Evolutionary conservation across 1,140 invertebrate genomes (phyloP).

Genomic region (Hesperophylax magnus): DNA sequence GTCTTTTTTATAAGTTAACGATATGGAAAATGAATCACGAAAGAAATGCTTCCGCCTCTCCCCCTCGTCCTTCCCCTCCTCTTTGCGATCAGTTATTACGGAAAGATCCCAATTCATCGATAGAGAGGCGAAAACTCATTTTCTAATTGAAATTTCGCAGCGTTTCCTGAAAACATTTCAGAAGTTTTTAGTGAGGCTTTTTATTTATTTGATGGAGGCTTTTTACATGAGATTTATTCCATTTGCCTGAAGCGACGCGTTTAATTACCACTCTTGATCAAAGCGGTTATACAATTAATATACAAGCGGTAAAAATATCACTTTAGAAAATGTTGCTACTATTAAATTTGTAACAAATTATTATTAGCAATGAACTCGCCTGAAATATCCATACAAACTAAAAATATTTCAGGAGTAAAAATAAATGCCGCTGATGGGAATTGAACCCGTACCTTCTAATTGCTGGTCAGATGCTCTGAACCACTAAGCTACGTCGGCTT

Average conservation of each 20-base stretch:
- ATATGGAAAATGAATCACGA: conserved; percentile 52
- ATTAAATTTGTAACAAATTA: no score
- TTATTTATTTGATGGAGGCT: neutral
- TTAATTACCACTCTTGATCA: neutral
- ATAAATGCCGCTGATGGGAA: no score
- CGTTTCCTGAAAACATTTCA: conserved; percentile 15
- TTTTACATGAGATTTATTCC: neutral
- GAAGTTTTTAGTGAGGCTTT: neutral
- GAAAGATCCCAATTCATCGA: conserved; percentile 47
- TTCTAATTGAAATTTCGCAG: conserved; percentile 40
- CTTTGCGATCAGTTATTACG: conserved; percentile 2
- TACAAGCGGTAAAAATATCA: no score
- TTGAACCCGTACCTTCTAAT: no score
- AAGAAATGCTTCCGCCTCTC: conserved; percentile 33
- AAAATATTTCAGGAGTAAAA: no score
- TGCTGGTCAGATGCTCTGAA: no score
- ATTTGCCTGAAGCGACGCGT: neutral
- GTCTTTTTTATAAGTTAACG: conserved; percentile 52
- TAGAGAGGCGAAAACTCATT: conserved; percentile 32
- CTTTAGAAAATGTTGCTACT: no score
- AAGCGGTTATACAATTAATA: no score
- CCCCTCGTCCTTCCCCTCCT: neutral
- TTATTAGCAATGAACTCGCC: no score
- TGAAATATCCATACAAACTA: no score
- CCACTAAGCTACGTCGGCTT: no score